phyloP scores from a whole-genome alignment of 2,888 invertebrate genomes.

The Spodoptera littoralis region DNA sequence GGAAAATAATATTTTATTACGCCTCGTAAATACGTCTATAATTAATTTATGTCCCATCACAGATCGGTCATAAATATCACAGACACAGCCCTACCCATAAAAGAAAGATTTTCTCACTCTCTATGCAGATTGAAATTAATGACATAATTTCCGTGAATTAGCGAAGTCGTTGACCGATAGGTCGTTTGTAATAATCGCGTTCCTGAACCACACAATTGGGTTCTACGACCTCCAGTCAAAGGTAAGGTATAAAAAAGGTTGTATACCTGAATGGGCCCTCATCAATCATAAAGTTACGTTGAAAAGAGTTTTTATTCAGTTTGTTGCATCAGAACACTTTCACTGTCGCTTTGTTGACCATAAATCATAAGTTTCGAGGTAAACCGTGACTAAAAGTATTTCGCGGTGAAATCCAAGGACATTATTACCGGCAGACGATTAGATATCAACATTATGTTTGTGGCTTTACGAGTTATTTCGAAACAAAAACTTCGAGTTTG shows the following conservation, averaged over 20 bases:
- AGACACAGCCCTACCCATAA: slow-evolving; percentile 12
- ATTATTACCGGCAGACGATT: slow-evolving; percentile 52
- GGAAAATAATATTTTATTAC: slow-evolving; percentile 37
- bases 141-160: slow-evolving; percentile 46
- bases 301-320: slow-evolving; percentile 69
- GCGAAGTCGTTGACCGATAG: slow-evolving; percentile 35
- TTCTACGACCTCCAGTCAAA: slow-evolving; percentile 63
- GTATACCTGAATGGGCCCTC: slow-evolving; percentile 72
- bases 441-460: slow-evolving; percentile 34
- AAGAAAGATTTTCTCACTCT: slow-evolving; percentile 47
- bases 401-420: slow-evolving; percentile 68
- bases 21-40: slow-evolving; percentile 30
- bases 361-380: slow-evolving; percentile 72
- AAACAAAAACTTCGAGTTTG: slow-evolving; percentile 23
- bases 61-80: slow-evolving; percentile 38
- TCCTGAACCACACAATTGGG: slow-evolving; percentile 52
- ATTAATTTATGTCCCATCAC: slow-evolving; percentile 41
- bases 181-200: slow-evolving; percentile 47
- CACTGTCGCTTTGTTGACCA: slow-evolving; percentile 70
- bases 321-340: slow-evolving; percentile 75
- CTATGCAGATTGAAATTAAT: slow-evolving; percentile 53
- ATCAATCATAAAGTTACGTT: slow-evolving; percentile 77
- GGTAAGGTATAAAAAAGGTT: slow-evolving; percentile 67
- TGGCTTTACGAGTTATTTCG: slow-evolving; percentile 41
- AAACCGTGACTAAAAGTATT: slow-evolving; percentile 62